These are phyloP conservation scores for Zelostemma sp. DNA, from an alignment of 1,140 invertebrate genomes.

Conservation along the genomic window DNA sequence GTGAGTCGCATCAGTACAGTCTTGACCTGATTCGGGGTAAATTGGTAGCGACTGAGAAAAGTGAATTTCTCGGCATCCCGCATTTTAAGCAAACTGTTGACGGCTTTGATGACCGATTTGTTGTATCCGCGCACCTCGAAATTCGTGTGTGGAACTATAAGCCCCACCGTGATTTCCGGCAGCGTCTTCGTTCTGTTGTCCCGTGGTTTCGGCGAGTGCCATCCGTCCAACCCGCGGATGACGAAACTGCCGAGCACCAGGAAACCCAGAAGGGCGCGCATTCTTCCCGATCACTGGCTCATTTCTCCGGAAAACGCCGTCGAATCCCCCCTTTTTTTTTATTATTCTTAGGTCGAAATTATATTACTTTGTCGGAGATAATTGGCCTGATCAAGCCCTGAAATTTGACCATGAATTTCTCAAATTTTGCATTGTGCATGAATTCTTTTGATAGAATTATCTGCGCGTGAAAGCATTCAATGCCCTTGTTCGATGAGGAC, in stretches of 20 bases:
- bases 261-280: conserved; percentile 45
- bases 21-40: conserved; percentile 74
- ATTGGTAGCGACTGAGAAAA: conserved; percentile 76
- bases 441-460: too few relatives aligned
- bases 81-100: conserved; percentile 73
- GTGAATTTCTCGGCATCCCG: conserved; percentile 70
- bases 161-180: conserved; percentile 71
- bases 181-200: conserved; percentile 16
- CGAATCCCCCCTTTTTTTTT: too few relatives aligned
- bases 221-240: conserved; percentile 20
- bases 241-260: conserved; percentile 47
- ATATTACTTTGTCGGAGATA: too few relatives aligned
- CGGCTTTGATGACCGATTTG: conserved; percentile 76
- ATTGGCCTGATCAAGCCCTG: too few relatives aligned
- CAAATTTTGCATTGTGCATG: too few relatives aligned
- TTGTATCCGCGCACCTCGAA: conserved; percentile 78
- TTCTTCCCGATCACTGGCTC: conserved; percentile 39
- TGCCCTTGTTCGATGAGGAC: too few relatives aligned
- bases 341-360: too few relatives aligned
- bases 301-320: conserved; percentile 19
- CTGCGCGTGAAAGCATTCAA: too few relatives aligned
- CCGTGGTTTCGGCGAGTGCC: conserved; percentile 14
- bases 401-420: too few relatives aligned
- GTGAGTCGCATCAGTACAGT: conserved; percentile 79
- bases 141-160: conserved; percentile 77